A percentile compares a stretch with the other conserved stretches of the same genome.
phyloP scores from a whole-genome alignment of 2,113 vertebrate species.

The Phyllostomus hastatus region DNA sequence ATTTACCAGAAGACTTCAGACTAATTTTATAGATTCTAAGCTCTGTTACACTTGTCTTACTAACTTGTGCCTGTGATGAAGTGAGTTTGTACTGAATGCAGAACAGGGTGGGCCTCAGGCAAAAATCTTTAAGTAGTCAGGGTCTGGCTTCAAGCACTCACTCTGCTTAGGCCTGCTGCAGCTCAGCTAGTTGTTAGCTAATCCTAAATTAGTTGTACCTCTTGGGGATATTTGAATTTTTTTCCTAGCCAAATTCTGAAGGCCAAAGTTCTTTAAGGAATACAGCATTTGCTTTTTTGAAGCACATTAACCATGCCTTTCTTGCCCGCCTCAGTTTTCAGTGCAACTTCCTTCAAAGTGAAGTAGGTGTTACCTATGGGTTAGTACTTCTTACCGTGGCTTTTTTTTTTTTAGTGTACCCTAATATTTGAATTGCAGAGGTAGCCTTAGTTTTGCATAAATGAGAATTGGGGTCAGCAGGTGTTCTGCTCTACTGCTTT shows the following conservation, averaged over 20 bases:
- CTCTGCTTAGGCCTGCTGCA: background rate
- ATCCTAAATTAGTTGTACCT: constrained; percentile 26
- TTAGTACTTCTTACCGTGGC: background rate
- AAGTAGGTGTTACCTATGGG: background rate
- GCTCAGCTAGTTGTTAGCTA: background rate
- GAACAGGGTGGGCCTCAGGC: background rate
- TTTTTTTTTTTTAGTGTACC: background rate
- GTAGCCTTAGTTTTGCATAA: constrained; percentile 17
- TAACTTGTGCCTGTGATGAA: constrained; percentile 36
- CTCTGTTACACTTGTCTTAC: background rate
- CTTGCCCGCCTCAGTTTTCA: constrained; percentile 14
- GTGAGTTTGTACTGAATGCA: constrained; percentile 33
- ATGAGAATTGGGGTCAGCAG: background rate
- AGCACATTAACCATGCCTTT: constrained; percentile 9
- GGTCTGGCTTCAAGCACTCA: constrained; percentile 22
- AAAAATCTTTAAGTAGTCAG: constrained; percentile 43
- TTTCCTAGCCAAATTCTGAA: constrained; percentile 37
- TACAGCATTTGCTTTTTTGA: background rate
- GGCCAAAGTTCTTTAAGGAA: constrained; percentile 11
- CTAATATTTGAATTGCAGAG: background rate
- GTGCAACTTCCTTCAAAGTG: background rate
- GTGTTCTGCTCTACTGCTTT: background rate
- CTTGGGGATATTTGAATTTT: constrained; percentile 47
- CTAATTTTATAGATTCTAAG: background rate
- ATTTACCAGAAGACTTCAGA: constrained; percentile 23